Percentiles rank a stretch among this genome's conserved stretches.
Conservation (phyloP, 2,888 invertebrate genomes). For the Dryomyza anilis region DNA sequence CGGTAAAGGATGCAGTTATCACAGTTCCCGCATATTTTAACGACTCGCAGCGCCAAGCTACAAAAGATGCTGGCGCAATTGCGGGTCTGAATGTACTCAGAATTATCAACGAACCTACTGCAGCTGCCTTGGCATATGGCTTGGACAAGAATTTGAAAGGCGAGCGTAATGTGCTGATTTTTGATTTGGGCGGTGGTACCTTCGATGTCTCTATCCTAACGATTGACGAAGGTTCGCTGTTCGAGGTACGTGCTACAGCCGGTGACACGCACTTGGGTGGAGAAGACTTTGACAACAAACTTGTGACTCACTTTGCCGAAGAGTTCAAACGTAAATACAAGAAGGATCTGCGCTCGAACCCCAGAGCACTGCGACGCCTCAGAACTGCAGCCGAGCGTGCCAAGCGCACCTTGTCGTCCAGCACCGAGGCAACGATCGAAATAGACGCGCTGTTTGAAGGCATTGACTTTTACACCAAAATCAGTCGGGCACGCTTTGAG, state of each 20-base stretch:
- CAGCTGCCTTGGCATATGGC: conserved; percentile 91
- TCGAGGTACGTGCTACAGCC: conserved; percentile 94
- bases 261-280: conserved; percentile 94
- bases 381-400: conserved; percentile 79
- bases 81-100: conserved; percentile 88
- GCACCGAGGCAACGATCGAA: conserved; percentile 76
- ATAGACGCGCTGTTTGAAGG: conserved; percentile 79
- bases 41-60: conserved; percentile 87
- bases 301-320: conserved; percentile 84
- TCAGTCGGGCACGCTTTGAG: conserved; percentile 76
- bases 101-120: conserved; percentile 92
- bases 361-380: conserved; percentile 71
- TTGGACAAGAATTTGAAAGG: conserved; percentile 82
- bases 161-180: conserved; percentile 80
- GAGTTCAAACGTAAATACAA: conserved; percentile 83
- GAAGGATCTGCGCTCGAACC: conserved; percentile 71
- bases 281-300: conserved; percentile 88
- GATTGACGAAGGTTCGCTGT: conserved; percentile 87
- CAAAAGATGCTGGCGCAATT: conserved; percentile 92
- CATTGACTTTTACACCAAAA: conserved; percentile 73
- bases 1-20: conserved; percentile 84
- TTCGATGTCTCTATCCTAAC: conserved; percentile 95
- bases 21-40: conserved; percentile 93
- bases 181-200: conserved; percentile 75
- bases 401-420: conserved; percentile 77